Evolutionary conservation across 2,113 vertebrate genomes (phyloP).

Genomic region (Vicugna pacos): DNA sequence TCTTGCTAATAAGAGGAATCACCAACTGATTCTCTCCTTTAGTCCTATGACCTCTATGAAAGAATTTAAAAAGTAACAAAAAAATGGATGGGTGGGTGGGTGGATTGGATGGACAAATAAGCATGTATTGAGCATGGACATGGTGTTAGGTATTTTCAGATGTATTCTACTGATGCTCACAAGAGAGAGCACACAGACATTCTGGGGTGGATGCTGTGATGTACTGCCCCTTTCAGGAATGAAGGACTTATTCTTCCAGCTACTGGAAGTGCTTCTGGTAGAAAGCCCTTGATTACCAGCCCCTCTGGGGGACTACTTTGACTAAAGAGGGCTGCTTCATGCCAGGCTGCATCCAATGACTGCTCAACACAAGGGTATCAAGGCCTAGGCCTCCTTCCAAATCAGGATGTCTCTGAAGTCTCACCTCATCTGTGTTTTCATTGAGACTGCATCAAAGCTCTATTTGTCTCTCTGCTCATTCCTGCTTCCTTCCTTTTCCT

Average conservation of each 20-base stretch:
- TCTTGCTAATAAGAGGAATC: constrained; percentile 10
- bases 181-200: background rate
- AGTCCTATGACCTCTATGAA: background rate
- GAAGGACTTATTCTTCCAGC: background rate
- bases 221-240: background rate
- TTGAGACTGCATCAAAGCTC: background rate
- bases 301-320: background rate
- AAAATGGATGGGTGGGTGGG: background rate
- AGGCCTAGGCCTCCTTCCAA: background rate
- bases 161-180: background rate
- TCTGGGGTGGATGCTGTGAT: background rate
- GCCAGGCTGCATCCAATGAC: background rate
- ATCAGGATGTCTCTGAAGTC: background rate
- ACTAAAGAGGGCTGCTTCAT: background rate
- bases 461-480: background rate
- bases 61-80: background rate
- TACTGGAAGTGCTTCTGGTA: background rate
- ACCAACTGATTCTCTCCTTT: background rate
- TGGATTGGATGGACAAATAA: background rate
- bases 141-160: background rate
- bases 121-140: background rate
- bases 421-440: background rate
- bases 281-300: background rate
- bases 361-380: background rate
- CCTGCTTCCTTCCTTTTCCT: background rate